phyloP scores from a whole-genome alignment of 2,888 invertebrate species.

The Temnothorax unifasciatus region DNA sequence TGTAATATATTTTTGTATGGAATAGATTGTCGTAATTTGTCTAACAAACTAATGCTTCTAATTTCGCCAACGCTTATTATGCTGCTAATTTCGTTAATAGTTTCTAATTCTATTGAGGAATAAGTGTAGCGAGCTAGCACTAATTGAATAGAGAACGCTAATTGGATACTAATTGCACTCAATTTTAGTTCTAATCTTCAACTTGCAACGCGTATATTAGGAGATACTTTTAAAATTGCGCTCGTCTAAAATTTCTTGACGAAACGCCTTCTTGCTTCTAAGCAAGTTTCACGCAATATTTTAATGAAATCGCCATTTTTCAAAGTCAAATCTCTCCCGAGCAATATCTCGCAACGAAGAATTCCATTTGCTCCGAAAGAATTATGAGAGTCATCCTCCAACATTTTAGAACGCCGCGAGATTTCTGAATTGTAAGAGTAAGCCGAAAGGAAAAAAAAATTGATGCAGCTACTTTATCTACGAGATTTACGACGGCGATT shows the following conservation, averaged over 20 bases:
- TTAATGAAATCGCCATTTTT: slow-evolving; percentile 5
- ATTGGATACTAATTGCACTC: slow-evolving; percentile 38
- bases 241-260: not conserved
- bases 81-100: slow-evolving; percentile 34
- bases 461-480: slow-evolving; percentile 19
- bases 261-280: not conserved
- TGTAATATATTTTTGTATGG: not conserved
- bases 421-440: slow-evolving; percentile 19
- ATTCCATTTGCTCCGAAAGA: slow-evolving; percentile 21
- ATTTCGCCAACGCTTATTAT: slow-evolving; percentile 6
- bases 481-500: slow-evolving; percentile 12
- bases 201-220: not conserved
- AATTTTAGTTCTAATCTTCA: slow-evolving; percentile 35
- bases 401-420: slow-evolving; percentile 12
- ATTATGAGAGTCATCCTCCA: slow-evolving; percentile 15
- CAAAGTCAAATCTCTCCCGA: not conserved
- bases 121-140: not conserved
- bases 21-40: not conserved
- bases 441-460: slow-evolving; percentile 22
- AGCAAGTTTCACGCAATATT: not conserved
- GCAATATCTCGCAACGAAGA: slow-evolving; percentile 21
- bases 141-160: slow-evolving; percentile 32
- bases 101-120: slow-evolving; percentile 19
- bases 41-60: slow-evolving; percentile 18
- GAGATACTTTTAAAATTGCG: slow-evolving; percentile 20